These are phyloP conservation scores for Irena cyanogastra DNA, from an alignment of 2,113 vertebrate species.

Conservation along the genomic window DNA sequence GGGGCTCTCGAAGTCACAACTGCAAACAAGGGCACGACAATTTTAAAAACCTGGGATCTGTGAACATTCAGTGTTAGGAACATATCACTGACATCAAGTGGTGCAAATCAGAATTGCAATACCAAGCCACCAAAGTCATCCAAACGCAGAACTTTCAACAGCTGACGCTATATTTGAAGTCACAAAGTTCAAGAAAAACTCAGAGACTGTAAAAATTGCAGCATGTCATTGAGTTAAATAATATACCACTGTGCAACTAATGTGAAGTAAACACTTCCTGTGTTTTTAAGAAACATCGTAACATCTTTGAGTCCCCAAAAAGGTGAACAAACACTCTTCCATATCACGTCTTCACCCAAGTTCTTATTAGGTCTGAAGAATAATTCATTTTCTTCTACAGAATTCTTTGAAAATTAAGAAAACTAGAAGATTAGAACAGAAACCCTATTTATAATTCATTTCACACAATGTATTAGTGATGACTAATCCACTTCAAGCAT, in stretches of 20 bases:
- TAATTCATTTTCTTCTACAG: neutral
- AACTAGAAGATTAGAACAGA: neutral
- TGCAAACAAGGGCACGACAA: neutral
- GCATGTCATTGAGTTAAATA: neutral
- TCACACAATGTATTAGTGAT: neutral
- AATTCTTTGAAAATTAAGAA: neutral
- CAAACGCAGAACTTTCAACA: fast-evolving
- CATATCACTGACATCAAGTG: conserved; percentile 31
- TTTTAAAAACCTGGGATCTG: neutral
- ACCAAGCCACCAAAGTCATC: neutral
- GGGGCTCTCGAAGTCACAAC: neutral
- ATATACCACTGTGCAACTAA: neutral
- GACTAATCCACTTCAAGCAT: neutral
- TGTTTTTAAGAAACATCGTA: neutral
- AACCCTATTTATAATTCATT: neutral
- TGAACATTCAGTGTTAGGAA: neutral
- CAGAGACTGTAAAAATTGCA: neutral
- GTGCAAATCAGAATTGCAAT: neutral
- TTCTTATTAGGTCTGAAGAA: neutral
- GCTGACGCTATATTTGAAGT: fast-evolving
- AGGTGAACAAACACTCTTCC: neutral
- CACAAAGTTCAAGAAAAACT: neutral
- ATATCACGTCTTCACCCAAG: neutral
- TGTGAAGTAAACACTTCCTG: neutral
- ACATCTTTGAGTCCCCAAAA: neutral